phyloP scores from a whole-genome alignment of 53 echinoderm and acorn worm genomes.

The Antedon mediterranea region DNA sequence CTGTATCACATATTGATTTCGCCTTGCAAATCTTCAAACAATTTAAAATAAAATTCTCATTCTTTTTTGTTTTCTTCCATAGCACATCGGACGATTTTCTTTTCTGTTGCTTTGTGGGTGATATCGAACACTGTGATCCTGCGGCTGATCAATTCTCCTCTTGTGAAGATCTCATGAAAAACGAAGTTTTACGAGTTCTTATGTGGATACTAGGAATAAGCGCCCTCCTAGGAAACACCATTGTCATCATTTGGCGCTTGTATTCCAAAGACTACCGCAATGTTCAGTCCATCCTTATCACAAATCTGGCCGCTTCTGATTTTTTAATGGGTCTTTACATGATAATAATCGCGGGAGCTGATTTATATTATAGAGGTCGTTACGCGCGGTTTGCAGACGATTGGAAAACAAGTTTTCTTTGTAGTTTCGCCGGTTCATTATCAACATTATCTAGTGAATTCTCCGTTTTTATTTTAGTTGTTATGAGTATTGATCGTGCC shows the following conservation, averaged over 20 bases:
- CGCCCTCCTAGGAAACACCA: conserved; percentile 33
- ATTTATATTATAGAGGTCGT: conserved; percentile 11
- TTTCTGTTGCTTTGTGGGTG: conserved; percentile 31
- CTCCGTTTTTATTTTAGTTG: conserved; percentile 24
- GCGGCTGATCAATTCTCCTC: conserved; percentile 37
- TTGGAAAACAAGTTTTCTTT: conserved; percentile 26
- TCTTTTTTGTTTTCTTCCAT: not conserved
- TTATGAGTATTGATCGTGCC: conserved; percentile 38
- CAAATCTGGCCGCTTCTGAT: conserved; percentile 23
- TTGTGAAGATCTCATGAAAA: conserved; percentile 42
- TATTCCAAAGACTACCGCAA: not conserved
- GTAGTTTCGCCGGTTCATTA: conserved; percentile 22
- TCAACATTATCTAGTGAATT: conserved; percentile 30
- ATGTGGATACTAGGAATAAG: conserved; percentile 47
- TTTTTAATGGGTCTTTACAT: conserved; percentile 35
- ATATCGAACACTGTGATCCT: conserved; percentile 9
- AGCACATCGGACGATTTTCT: conserved; percentile 31
- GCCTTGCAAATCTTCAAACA: no score
- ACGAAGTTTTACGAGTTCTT: conserved; percentile 12
- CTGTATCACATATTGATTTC: no score
- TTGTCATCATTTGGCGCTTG: conserved; percentile 23
- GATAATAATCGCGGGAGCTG: conserved; percentile 25
- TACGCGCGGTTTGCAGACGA: conserved; percentile 20
- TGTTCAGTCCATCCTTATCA: conserved; percentile 23
- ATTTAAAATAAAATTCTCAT: no score